Conservation (phyloP, 2,888 invertebrate species). For the Cotesia congregata region DNA sequence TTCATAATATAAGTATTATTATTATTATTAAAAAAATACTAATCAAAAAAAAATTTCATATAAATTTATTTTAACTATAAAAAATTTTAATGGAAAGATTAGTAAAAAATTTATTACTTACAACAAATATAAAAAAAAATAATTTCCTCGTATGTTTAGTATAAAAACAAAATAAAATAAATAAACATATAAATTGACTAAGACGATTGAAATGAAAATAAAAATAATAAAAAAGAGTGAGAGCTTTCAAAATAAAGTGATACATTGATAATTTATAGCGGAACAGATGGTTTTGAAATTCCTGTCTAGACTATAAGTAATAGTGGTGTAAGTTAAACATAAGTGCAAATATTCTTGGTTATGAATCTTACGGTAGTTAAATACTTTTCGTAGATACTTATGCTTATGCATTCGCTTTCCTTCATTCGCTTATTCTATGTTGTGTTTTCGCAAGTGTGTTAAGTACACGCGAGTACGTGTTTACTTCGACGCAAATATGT, state of each 20-base stretch:
- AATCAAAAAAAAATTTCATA: too few relatives aligned
- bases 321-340: neutral
- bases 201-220: neutral
- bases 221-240: neutral
- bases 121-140: too few relatives aligned
- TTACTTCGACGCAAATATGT: neutral
- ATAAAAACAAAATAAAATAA: too few relatives aligned
- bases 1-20: too few relatives aligned
- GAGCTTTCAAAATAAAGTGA: neutral
- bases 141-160: too few relatives aligned
- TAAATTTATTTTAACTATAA: too few relatives aligned
- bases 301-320: neutral
- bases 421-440: neutral
- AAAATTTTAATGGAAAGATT: too few relatives aligned
- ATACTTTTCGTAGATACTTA: neutral
- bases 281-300: conserved; percentile 1
- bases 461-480: neutral
- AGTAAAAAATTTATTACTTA: too few relatives aligned
- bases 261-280: neutral
- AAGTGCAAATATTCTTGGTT: conserved; percentile 1
- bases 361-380: conserved; percentile 1
- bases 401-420: too few relatives aligned
- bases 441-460: neutral
- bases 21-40: too few relatives aligned
- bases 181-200: too few relatives aligned